Evolutionary conservation across 35 echinoderm and acorn worm genomes (phyloP).

Genomic region (Nesometra sesokonis): DNA sequence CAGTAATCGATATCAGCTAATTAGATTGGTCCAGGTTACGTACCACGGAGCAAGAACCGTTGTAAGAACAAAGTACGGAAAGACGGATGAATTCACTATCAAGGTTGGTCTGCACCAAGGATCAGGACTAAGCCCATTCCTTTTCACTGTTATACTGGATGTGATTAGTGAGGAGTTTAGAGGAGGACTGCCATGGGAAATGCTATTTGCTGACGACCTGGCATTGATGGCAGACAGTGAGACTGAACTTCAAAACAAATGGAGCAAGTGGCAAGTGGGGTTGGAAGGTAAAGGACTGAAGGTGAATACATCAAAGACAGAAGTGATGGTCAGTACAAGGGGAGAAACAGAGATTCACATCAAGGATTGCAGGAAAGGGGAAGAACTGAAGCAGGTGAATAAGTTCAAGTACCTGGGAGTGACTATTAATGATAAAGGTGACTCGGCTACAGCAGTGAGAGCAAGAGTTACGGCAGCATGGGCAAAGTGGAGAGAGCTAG

Average conservation of each 20-base stretch:
- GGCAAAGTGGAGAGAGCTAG: no score
- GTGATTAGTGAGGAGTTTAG: neutral
- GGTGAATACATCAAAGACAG: conserved; percentile 35
- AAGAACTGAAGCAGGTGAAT: neutral
- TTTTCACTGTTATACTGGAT: neutral
- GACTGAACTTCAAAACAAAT: conserved; percentile 6
- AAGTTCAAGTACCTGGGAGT: no score
- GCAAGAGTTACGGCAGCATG: no score
- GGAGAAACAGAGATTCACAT: neutral
- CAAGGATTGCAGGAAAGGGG: neutral
- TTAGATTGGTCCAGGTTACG: conserved; percentile 2
- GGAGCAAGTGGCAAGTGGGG: neutral
- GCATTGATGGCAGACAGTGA: conserved; percentile 12
- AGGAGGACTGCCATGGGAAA: conserved; percentile 18
- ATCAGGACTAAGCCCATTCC: conserved; percentile 9
- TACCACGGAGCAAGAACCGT: neutral
- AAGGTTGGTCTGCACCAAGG: neutral
- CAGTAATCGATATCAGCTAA: no score
- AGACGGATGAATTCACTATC: neutral
- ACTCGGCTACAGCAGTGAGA: no score
- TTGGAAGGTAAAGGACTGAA: conserved; percentile 22
- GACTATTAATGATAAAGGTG: no score
- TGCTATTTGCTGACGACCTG: conserved; percentile 19
- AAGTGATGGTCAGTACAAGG: conserved; percentile 13
- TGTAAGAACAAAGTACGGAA: neutral